Conservation (phyloP, 2,113 vertebrate genomes). For the Amphiprion percula region DNA sequence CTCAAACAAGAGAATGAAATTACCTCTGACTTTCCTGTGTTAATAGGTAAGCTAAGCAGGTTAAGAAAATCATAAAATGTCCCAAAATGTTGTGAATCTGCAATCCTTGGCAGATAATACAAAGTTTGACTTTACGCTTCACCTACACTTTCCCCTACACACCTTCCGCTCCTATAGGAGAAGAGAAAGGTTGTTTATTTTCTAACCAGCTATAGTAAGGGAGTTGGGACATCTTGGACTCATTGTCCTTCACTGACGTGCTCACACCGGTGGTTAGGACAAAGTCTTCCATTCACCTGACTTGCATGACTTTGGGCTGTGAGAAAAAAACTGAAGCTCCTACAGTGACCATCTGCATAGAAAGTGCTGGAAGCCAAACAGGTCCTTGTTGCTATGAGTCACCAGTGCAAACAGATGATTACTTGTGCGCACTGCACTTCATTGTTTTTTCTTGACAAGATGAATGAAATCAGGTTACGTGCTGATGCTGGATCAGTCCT, state of each 20-base stretch:
- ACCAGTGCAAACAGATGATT: constrained; percentile 1
- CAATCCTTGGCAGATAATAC: not conserved
- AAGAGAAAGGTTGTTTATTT: not conserved
- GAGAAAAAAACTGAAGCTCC: constrained; percentile 5
- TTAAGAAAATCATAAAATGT: not conserved
- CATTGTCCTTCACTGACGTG: constrained; percentile 1
- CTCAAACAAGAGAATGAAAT: too few relatives aligned
- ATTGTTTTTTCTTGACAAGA: not conserved
- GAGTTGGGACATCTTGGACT: not conserved
- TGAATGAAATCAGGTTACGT: not conserved
- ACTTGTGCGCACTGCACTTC: not conserved
- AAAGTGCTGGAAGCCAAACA: constrained; percentile 1
- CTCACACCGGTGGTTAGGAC: not conserved
- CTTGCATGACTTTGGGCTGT: not conserved
- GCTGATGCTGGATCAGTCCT: not conserved
- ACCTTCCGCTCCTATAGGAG: not conserved
- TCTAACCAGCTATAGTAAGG: not conserved
- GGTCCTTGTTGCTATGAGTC: not conserved
- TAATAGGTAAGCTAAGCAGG: too few relatives aligned
- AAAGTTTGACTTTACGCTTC: not conserved
- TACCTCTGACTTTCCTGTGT: too few relatives aligned
- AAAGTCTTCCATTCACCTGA: not conserved
- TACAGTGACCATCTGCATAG: constrained; percentile 4
- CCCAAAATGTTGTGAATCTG: not conserved
- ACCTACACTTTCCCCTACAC: not conserved